These are phyloP conservation scores for Hanleya hanleyi DNA, from an alignment of 2,888 invertebrate genomes.

Conservation along the genomic window DNA sequence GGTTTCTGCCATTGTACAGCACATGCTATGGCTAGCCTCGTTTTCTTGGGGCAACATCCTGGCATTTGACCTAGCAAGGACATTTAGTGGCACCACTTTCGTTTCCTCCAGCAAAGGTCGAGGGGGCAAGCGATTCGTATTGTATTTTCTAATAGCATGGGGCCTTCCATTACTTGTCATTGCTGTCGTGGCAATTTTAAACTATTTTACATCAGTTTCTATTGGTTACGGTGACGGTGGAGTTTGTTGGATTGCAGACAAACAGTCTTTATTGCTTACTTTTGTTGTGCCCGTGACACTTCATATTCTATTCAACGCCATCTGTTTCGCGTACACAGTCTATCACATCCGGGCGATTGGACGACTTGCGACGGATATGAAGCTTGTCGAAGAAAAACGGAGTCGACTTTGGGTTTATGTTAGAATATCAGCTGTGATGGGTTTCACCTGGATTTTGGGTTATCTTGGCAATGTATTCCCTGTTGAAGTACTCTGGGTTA, in stretches of 20 bases:
- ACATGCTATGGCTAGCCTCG: background rate
- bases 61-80: background rate
- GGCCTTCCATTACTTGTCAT: background rate
- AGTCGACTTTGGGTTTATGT: background rate
- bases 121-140: background rate
- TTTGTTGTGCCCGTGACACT: background rate
- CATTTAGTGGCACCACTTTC: background rate
- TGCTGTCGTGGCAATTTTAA: background rate
- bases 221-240: background rate
- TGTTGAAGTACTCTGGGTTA: background rate
- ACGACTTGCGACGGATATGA: background rate
- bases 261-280: background rate
- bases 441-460: constrained; percentile 1
- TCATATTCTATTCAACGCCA: background rate
- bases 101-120: no score
- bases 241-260: background rate
- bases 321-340: background rate
- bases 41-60: background rate
- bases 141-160: background rate
- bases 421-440: background rate
- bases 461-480: background rate
- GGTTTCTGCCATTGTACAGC: background rate
- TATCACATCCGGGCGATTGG: background rate
- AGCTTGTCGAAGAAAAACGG: background rate
- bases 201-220: background rate